Evolutionary conservation across 2,888 invertebrate species (phyloP), one percentile per base, ranked within the genome.

Genomic region (Sesia bembeciformis): DNA sequence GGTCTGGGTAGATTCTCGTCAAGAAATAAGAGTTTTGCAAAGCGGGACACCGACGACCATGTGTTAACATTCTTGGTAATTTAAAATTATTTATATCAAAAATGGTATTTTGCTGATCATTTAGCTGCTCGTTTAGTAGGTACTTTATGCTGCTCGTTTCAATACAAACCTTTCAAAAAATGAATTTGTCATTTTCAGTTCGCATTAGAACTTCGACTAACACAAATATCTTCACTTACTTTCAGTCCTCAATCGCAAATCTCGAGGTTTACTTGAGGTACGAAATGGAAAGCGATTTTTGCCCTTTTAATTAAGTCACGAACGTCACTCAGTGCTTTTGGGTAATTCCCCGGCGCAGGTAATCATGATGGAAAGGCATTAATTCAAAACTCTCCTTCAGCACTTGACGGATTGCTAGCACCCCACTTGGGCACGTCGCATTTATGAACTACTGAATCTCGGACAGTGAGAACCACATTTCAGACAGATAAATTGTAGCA

Each of bases 271-370:
- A 7, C 39, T 7, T 50, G 50, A 50, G 50, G 5, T 7, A 4
- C 50, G 39, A 70, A 78, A 72, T 67, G 69, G 65, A 60, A 63
- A 68, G 63, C 65, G 68, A 68, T 72, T 75, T 74, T 70, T 71
- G 71, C 67, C 67, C 62, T 62, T 70, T 76, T 80, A 79, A 80
- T 80, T 76, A 76, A 80, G 80, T 79, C 80, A 81, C 80, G 80
- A 73, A 71, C 77, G 62, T 72, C 64, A 69, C 60, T 63, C 68
- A 66, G 40, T 67, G 68, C 65, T 70, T 67, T 66, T 63, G 68
- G 67, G 62, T 69, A 66, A 68, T 75, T 72, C 66, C 70, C 74
- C 66, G 63, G 70, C 64, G 61, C 72, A 79, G 80, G 78, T 78
- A 80, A 82, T 81, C 79, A 70, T 69, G 78, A 78, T 68, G 76